Evolutionary conservation across 1,140 invertebrate genomes (phyloP), one percentile per base, ranked within the genome.

Genomic region (Orussus abietinus): DNA sequence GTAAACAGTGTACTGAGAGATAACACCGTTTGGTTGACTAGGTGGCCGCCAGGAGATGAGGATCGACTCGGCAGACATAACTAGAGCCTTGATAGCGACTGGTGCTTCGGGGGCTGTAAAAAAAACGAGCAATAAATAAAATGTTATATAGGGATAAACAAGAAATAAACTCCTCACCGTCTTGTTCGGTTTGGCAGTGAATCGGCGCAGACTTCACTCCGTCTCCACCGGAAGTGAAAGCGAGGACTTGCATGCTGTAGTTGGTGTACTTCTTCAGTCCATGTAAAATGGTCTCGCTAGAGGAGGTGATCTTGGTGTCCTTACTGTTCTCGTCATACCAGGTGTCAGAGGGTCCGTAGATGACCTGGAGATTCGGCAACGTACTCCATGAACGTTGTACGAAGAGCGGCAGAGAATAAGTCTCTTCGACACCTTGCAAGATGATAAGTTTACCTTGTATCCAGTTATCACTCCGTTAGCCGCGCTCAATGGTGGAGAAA

Each of bases 401-500:
- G n/a, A n/a, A n/a, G n/a, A n/a, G n/a, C n/a, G n/a, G n/a, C n/a
- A n/a, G n/a, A n/a, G n/a, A n/a, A n/a, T n/a, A n/a, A n/a, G n/a
- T n/a, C n/a, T n/a, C n/a, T n/a, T n/a, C n/a, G n/a, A n/a, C n/a
- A n/a, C 12, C 25, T n/a, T 4, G 12, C n/a, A n/a, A 33, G 11
- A 33, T 12, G 2, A 33, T 9, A 11, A 0, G 9, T 14, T 44
- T 36, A 70, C 71, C 75, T 96, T 96, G 75, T 96, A 98, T 17
- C 92, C 92, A 67, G 94, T 93, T 48, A 97, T 92, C 29, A 96
- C 84, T 51, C 94, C 94, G 64, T 97, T 94, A 28, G 93, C 89
- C 38, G 90, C 85, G 37, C 84, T 85, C 0, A 92, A 75, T 17
- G 91, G 90, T 0, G 92, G 92, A 1, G 91, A 91, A 0, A 88